These are phyloP conservation scores for Operophtera brumata DNA, from an alignment of 2,888 invertebrate genomes.

Conservation along the genomic window DNA sequence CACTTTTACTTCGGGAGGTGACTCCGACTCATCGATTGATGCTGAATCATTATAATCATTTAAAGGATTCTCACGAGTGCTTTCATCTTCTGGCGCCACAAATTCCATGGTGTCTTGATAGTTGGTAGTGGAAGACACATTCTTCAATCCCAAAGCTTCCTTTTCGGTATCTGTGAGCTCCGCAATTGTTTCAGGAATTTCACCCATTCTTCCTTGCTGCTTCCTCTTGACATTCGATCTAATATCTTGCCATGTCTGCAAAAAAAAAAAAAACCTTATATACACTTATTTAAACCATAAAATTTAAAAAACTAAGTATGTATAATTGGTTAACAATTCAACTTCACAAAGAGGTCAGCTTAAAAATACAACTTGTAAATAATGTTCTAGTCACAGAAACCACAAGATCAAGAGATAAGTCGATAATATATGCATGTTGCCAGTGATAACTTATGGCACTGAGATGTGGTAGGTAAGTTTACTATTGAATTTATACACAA, in stretches of 20 bases:
- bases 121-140: constrained; percentile 44
- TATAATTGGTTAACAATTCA: too few species aligned
- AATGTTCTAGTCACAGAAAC: too few species aligned
- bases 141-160: constrained; percentile 59
- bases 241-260: constrained; percentile 74
- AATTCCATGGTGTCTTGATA: constrained; percentile 55
- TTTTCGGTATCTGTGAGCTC: constrained; percentile 55
- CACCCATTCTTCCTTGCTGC: constrained; percentile 50
- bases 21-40: constrained; percentile 57
- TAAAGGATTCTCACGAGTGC: constrained; percentile 38
- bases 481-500: too few species aligned
- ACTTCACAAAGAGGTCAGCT: too few species aligned
- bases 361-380: too few species aligned
- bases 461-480: too few species aligned
- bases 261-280: constrained; percentile 6
- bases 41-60: constrained; percentile 38
- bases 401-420: too few species aligned
- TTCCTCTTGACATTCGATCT: constrained; percentile 61
- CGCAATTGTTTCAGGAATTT: constrained; percentile 45
- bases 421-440: too few species aligned
- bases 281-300: too few species aligned
- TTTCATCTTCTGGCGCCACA: constrained; percentile 47
- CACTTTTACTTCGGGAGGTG: constrained; percentile 56
- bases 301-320: too few species aligned
- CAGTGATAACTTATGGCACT: too few species aligned